phyloP scores from a whole-genome alignment of 1,140 invertebrate genomes.

The Magallana angulata region DNA sequence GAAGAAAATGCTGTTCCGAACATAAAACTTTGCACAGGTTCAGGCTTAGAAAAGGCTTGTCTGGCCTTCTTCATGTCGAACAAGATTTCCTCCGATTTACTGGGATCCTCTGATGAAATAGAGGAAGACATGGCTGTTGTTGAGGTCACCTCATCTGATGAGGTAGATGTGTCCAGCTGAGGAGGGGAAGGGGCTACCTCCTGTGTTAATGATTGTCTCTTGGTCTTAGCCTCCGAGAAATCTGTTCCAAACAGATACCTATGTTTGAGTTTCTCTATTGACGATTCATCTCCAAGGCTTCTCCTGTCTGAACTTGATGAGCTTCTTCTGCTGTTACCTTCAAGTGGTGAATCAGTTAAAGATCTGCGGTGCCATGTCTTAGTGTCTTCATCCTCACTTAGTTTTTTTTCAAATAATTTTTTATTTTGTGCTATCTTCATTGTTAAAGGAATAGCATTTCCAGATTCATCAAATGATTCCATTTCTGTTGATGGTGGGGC shows the following conservation, averaged over 20 bases:
- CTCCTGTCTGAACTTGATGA: constrained; percentile 30
- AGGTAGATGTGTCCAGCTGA: not conserved
- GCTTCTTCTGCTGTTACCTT: constrained; percentile 20
- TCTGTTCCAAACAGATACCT: constrained; percentile 48
- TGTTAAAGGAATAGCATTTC: constrained; percentile 11
- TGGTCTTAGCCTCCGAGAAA: constrained; percentile 21
- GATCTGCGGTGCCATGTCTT: constrained; percentile 8
- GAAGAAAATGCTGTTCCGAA: constrained; percentile 28
- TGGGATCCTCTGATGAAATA: not conserved
- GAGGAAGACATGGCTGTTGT: not conserved
- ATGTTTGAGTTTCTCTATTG: constrained; percentile 47
- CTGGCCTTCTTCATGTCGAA: constrained; percentile 7
- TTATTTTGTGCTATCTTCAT: constrained; percentile 29
- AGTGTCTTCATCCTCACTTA: constrained; percentile 40
- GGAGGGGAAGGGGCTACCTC: not conserved
- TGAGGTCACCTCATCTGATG: not conserved
- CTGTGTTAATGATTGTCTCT: not conserved
- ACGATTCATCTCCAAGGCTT: constrained; percentile 37
- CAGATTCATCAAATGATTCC: constrained; percentile 36
- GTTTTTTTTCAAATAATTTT: constrained; percentile 33
- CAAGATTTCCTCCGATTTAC: constrained; percentile 4
- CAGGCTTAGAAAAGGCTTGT: constrained; percentile 27
- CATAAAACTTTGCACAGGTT: constrained; percentile 5
- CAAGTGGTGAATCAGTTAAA: not conserved
- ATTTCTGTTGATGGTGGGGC: not conserved